Base-by-base conservation (phyloP, 1,140 invertebrate species). In the Protaetia brevitarsis region DNA sequence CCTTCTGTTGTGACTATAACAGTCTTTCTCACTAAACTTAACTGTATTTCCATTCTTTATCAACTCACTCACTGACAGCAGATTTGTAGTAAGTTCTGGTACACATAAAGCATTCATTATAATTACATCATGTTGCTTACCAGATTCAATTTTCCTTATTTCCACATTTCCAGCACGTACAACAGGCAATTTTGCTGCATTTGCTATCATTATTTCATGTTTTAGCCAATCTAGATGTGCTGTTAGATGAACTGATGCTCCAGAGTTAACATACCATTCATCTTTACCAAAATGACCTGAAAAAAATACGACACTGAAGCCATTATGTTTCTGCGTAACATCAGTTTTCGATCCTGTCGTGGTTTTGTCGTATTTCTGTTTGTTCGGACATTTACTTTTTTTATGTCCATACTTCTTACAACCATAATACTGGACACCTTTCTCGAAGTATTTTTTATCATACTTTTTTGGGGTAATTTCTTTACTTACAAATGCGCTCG, bases 231-330 rank as follows among this genome's bases (percentile, higher is more conserved):
- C 41, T 61, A n/a, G 1, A 21, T 72, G 71, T 7, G 69, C 56
- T 0, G 73, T 75, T 59, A 77, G 64, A 64, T 77, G 75, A 1
- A 61, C 34, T 59, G 72, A 73, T 19, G 75, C 73, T 11, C 73
- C 74, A 2, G 68, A 72, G 64, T 77, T 71, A 13, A 75, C 66
- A 64, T 75, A 77, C 71, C 69, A 76, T 26, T 73, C 72, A 5
- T 31, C 13, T 63, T 63, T 66, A 41, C 64, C 71, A 36, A 72
- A 75, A 26, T 51, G 30, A n/a, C 68, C 68, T 8, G 45, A 69
- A 10, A 73, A 31, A 66, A 75, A 75, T 23, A 71, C 61, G 31
- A 68, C 72, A 61, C 19, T 66, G 16, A 69, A 73, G 26, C 66
- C 73, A 56, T 75, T 74, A 0, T 58, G 57, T 23, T 66, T 51